Base-by-base conservation (phyloP, 2,113 vertebrate genomes). In the Psilopogon haemacephalus region DNA sequence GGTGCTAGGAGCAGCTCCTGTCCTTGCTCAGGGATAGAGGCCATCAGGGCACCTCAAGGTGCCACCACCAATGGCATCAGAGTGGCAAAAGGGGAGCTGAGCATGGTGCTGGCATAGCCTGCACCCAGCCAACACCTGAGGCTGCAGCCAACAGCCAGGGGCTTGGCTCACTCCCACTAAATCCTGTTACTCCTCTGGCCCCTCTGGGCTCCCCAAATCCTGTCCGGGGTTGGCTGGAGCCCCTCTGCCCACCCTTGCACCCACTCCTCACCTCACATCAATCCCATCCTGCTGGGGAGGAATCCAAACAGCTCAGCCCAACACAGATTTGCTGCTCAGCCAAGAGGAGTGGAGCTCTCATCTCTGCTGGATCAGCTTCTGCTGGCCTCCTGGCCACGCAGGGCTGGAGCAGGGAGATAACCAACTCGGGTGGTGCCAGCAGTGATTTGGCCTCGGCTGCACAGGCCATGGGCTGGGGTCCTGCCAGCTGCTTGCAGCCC, bases 391-490 rank as follows among this genome's bases (percentile, higher is more conserved):
- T 2, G 6, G 64, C 56, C 8, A 63, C 73, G 73, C 28, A 4
- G 52, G 81, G 84, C 89, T 95, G 93, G 73, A 89, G 56, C 8
- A 9, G 46, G 55, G 87, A 94, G 89, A 96, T 92, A 93, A 96
- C 84, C 13, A 5, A 0, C 21, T 33, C 6, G 0, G 38, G 63
- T 55, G 76, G 64, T 3, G 11, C 89, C 62, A 58, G 93, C 42
- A 70, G 67, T 2, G 73, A 54, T 54, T 94, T 81, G 89, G 77
- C 63, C 86, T 90, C 0, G 1, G 69, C 46, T 54, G 63, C 4
- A 40, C 88, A 76, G 88, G 82, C 78, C 63, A 16, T 4, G 7
- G 30, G 84, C 74, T 6, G 11, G 15, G 35, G 70, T 54, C 72
- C 46, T 23, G 4, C 38, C 3, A 1, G 20, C 81, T 63, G 64